Base-by-base conservation (phyloP, 2,888 invertebrate genomes). In the Formica aserva region DNA sequence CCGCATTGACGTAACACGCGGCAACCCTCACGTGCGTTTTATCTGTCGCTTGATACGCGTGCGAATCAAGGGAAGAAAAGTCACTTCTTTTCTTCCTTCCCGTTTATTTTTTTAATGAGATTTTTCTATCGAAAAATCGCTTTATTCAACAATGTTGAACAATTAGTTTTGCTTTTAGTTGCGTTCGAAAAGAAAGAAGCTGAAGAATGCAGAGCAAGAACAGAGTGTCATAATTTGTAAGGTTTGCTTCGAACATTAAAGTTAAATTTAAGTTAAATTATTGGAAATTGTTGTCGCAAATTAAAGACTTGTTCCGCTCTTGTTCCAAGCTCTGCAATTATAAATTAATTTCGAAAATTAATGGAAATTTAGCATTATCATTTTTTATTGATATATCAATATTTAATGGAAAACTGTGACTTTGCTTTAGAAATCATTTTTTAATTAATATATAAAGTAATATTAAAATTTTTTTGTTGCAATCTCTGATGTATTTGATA, bases 1-100 rank as follows among this genome's bases (percentile, higher is more conserved):
- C 85, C 86, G 82, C 84, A 85, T 66, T 81, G 22, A 65, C 82
- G 75, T 85, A 86, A 85, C 83, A 66, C 82, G 74, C 62, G 38
- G 57, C 82, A 8, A 8, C 18, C 26, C 60, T 71, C 71, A 52
- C 55, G 86, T 81, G 80, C 77, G 76, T 76, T 67, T 52, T 63
- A 66, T 80, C 66, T 82, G 63, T 72, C 67, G 41, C 32, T 57
- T 48, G 6, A 11, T 55, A 80, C 74, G 71, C 67, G 62, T 55
- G 48, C 74, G 80, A 84, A 85, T 74, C 67, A 80, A 63, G 38
- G 45, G 29, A 55, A n/a, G 15, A 15, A 67, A 65, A 80, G 55
- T 38, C 3, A 15, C 9, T 3, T 3, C 1, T 32, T 6, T 13
- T 57, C 6, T 35, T 0, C 2, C 13, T 57, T 11, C 1, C n/a